Percentiles rank a stretch among this genome's conserved stretches.
phyloP scores from a whole-genome alignment of 2,113 vertebrate genomes.

The Pholis gunnellus region DNA sequence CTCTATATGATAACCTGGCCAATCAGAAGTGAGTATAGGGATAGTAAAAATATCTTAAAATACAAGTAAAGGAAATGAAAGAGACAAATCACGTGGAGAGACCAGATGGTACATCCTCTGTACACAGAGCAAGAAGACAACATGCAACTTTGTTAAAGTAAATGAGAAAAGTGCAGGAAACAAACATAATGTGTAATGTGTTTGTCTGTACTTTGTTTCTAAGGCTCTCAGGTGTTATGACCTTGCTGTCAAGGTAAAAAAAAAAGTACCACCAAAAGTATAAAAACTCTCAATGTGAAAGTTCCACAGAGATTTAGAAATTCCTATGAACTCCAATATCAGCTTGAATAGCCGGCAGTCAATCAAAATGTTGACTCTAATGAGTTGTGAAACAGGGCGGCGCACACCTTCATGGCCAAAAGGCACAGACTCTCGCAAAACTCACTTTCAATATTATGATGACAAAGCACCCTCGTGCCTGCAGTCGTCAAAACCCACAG shows the following conservation, averaged over 20 bases:
- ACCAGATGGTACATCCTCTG: not conserved
- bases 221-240: not conserved
- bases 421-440: conserved; percentile 49
- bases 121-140: not conserved
- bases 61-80: not conserved
- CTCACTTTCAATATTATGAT: conserved; percentile 63
- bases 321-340: conserved; percentile 39
- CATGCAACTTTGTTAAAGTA: conserved; percentile 3
- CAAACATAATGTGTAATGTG: conserved; percentile 10
- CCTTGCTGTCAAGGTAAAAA: conserved; percentile 22
- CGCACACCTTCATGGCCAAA: conserved; percentile 52
- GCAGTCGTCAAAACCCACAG: conserved; percentile 46
- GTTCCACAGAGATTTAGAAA: conserved; percentile 30
- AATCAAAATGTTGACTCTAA: conserved; percentile 64
- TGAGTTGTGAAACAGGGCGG: conserved; percentile 67
- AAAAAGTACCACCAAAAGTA: not conserved
- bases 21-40: not conserved
- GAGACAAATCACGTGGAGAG: not conserved
- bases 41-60: not conserved
- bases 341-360: conserved; percentile 49
- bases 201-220: not conserved
- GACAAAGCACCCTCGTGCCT: conserved; percentile 60
- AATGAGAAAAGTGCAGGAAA: not conserved
- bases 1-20: not conserved
- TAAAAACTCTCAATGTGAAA: conserved; percentile 13